Conservation (phyloP, 2,888 invertebrate species). For the Anthophora plumipes region DNA sequence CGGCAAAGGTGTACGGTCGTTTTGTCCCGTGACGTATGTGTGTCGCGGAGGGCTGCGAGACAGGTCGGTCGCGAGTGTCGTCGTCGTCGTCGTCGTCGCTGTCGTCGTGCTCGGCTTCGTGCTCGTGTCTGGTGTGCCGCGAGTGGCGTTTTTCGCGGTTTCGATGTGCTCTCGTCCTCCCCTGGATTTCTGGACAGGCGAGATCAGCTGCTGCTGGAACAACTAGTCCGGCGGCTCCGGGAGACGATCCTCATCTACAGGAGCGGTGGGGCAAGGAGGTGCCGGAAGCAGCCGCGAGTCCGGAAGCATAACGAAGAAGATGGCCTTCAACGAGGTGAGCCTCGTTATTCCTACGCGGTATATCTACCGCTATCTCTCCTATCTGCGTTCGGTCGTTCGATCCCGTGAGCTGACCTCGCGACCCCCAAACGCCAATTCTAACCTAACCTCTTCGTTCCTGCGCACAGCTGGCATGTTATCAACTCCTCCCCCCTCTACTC, state of each 20-base stretch:
- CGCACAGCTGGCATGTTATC: conserved; percentile 82
- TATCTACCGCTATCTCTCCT: conserved; percentile 33
- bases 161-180: conserved; percentile 72
- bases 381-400: conserved; percentile 59
- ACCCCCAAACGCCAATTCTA: conserved; percentile 77
- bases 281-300: conserved; percentile 81
- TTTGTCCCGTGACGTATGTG: conserved; percentile 80
- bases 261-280: conserved; percentile 82
- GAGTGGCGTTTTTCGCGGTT: conserved; percentile 56
- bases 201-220: conserved; percentile 69
- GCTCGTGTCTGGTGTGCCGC: conserved; percentile 52
- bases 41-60: conserved; percentile 79
- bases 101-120: conserved; percentile 42
- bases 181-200: conserved; percentile 66
- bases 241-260: conserved; percentile 63
- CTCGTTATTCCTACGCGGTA: conserved; percentile 4
- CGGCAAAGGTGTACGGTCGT: conserved; percentile 60
- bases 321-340: conserved; percentile 92
- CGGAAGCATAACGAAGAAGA: conserved; percentile 84
- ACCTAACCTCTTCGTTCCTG: conserved; percentile 77
- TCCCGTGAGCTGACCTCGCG: conserved; percentile 75
- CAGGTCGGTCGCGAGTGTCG: conserved; percentile 69
- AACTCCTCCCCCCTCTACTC: conserved; percentile 56
- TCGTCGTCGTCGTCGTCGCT: conserved; percentile 58
- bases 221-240: conserved; percentile 67